phyloP scores from a whole-genome alignment of 2,888 invertebrate genomes.

The Chloromyia formosa region DNA sequence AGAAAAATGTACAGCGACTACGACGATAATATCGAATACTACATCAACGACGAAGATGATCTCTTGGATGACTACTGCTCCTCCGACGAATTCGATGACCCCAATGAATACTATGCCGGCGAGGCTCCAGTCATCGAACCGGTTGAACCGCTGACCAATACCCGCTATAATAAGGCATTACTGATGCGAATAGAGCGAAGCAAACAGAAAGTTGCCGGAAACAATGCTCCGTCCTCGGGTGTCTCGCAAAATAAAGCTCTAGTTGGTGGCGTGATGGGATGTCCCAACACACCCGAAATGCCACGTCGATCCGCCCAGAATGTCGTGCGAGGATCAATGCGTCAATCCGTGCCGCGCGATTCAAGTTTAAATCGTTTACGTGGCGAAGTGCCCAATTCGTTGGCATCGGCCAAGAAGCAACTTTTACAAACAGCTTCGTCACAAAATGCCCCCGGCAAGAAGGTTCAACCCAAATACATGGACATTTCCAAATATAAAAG shows the following conservation, averaged over 20 bases:
- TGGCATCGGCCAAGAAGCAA: slow-evolving; percentile 63
- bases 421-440: slow-evolving; percentile 59
- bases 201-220: slow-evolving; percentile 59
- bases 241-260: slow-evolving; percentile 22
- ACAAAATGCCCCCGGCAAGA: slow-evolving; percentile 47
- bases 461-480: slow-evolving; percentile 66
- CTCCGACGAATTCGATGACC: slow-evolving; percentile 55
- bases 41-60: slow-evolving; percentile 63
- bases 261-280: slow-evolving; percentile 60
- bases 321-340: slow-evolving; percentile 54
- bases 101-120: slow-evolving; percentile 57
- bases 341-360: slow-evolving; percentile 64
- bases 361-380: slow-evolving; percentile 62
- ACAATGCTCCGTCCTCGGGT: slow-evolving; percentile 42
- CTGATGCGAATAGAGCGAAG: slow-evolving; percentile 69
- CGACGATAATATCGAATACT: slow-evolving; percentile 62
- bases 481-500: slow-evolving; percentile 72
- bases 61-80: slow-evolving; percentile 53
- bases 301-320: slow-evolving; percentile 61
- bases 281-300: slow-evolving; percentile 69
- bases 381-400: slow-evolving; percentile 61
- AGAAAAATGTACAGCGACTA: slow-evolving; percentile 61
- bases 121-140: slow-evolving; percentile 51
- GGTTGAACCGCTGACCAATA: slow-evolving; percentile 64
- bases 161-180: slow-evolving; percentile 78